A percentile compares a stretch with the other conserved stretches of the same genome.
phyloP scores from a whole-genome alignment of 1,140 invertebrate species.

The Scaptodrosophila lebanonensis region DNA sequence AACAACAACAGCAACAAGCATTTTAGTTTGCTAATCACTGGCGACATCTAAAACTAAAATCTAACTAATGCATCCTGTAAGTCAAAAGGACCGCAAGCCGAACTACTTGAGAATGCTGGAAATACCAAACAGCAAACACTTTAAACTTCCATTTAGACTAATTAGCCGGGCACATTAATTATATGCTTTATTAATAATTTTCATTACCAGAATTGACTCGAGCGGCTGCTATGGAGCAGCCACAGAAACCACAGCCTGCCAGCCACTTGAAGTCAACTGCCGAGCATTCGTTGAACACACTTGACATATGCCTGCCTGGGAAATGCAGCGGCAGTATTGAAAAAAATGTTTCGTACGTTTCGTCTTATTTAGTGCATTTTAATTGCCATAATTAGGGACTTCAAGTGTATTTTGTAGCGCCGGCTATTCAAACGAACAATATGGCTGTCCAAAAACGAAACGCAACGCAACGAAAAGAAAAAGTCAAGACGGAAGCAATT shows the following conservation, averaged over 20 bases:
- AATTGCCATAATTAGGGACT: conserved; percentile 69
- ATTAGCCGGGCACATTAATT: conserved; percentile 34
- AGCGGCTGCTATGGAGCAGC: neutral
- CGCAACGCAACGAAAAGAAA: too few species aligned
- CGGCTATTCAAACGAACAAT: too few species aligned
- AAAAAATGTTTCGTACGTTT: conserved; percentile 36
- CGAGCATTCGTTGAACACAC: conserved; percentile 33
- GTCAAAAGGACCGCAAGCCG: conserved; percentile 45
- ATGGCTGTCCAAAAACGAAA: too few species aligned
- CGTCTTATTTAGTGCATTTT: conserved; percentile 65
- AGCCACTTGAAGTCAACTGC: conserved; percentile 50
- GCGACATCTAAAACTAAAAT: conserved; percentile 49
- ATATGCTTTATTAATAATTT: conserved; percentile 59
- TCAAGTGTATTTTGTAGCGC: conserved; percentile 61
- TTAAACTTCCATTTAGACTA: conserved; percentile 38
- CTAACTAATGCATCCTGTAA: too few species aligned
- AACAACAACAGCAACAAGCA: conserved; percentile 13
- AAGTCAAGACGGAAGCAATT: conserved; percentile 60
- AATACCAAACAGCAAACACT: conserved; percentile 20
- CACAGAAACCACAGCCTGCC: neutral
- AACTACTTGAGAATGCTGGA: conserved; percentile 42
- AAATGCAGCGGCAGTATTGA: conserved; percentile 37
- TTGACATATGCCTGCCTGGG: conserved; percentile 22
- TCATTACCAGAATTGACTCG: conserved; percentile 35
- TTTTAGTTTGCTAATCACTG: conserved; percentile 53